A percentile compares a stretch with the other conserved stretches of the same genome.
These are phyloP conservation scores for Meandrina meandrites DNA, from an alignment of 92 coral and sea anemone species.

Conservation along the genomic window DNA sequence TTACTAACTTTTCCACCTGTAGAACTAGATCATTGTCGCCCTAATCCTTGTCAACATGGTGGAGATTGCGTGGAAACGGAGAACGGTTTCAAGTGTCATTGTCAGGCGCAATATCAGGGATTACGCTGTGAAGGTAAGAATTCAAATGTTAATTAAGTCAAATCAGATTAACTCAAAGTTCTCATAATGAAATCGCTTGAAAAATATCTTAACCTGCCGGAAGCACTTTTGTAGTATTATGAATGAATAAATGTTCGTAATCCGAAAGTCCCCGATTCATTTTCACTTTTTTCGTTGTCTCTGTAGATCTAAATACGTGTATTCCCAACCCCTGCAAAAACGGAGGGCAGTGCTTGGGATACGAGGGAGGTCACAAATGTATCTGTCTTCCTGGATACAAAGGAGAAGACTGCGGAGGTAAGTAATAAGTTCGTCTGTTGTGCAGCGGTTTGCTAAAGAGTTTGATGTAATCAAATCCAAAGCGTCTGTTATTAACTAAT, in stretches of 20 bases:
- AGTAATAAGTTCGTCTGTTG: neutral
- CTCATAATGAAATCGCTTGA: neutral
- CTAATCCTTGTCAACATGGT: slow-evolving; percentile 86
- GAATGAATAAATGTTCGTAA: too few species aligned
- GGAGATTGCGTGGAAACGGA: slow-evolving; percentile 88
- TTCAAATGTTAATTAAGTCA: too few species aligned
- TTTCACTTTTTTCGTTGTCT: neutral
- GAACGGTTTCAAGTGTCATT: slow-evolving; percentile 83
- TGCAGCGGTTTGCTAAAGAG: neutral
- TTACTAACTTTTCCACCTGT: neutral
- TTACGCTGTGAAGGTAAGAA: slow-evolving; percentile 78
- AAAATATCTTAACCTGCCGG: neutral
- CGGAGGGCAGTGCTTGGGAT: slow-evolving; percentile 83
- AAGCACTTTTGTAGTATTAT: too few species aligned
- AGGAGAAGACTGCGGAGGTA: slow-evolving; percentile 88
- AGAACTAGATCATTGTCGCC: slow-evolving; percentile 85
- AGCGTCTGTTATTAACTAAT: too few species aligned
- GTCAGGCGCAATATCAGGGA: slow-evolving; percentile 86
- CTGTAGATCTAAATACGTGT: slow-evolving; percentile 76
- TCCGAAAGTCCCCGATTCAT: neutral
- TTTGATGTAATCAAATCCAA: too few species aligned
- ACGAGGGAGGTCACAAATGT: slow-evolving; percentile 87
- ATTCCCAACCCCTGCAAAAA: slow-evolving; percentile 82
- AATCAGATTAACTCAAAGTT: neutral
- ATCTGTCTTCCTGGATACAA: slow-evolving; percentile 77